Conservation (phyloP, 1,140 invertebrate genomes). For the Hypsibius dujardini region DNA sequence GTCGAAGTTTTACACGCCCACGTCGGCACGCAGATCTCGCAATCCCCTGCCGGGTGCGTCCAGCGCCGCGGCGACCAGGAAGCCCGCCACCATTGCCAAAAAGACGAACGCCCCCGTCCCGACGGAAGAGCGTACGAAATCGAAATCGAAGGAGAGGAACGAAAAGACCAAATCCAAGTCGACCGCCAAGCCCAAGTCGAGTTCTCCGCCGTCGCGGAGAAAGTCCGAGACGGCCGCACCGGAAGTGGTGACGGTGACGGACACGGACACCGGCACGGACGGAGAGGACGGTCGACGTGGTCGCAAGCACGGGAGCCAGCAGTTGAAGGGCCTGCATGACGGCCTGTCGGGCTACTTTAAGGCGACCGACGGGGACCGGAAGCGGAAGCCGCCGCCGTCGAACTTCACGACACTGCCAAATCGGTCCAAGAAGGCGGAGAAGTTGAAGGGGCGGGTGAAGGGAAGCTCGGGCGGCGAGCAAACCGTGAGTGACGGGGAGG, state of each 20-base stretch:
- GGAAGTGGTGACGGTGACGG: neutral
- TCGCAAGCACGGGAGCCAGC: neutral
- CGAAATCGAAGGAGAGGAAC: neutral
- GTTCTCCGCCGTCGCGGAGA: too few species aligned
- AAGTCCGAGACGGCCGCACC: neutral
- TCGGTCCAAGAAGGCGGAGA: too few species aligned
- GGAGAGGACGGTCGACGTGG: neutral
- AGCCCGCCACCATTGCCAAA: neutral
- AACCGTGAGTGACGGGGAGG: too few species aligned
- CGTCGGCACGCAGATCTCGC: slow-evolving; percentile 32
- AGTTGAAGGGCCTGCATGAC: slow-evolving; percentile 2
- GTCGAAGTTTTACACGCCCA: slow-evolving; percentile 33
- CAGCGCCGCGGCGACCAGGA: neutral
- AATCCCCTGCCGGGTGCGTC: slow-evolving; percentile 26
- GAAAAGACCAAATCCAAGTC: neutral
- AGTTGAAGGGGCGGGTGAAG: too few species aligned
- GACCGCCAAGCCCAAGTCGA: neutral
- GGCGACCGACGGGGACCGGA: neutral
- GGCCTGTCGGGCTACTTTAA: neutral
- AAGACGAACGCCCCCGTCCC: neutral
- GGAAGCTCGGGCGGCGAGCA: too few species aligned
- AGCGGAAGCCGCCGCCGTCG: neutral
- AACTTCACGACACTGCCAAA: too few species aligned
- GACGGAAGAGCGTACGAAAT: neutral
- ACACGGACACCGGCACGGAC: neutral